Evolutionary conservation across 2,888 invertebrate species (phyloP).

Genomic region (Drymonia ruficornis): DNA sequence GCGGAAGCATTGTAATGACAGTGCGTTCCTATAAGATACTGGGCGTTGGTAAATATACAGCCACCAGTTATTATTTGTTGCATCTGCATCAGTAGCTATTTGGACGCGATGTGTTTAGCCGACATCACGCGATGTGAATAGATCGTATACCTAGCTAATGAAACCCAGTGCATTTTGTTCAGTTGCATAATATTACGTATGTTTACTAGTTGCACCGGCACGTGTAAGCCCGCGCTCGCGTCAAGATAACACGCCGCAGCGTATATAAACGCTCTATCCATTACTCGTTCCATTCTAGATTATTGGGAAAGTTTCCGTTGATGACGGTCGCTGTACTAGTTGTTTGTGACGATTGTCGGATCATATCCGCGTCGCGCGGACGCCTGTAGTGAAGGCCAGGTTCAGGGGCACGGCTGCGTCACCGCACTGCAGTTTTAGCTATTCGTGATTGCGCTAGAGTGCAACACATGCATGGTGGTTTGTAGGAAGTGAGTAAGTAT

Average conservation of each 20-base stretch:
- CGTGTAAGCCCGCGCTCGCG: conserved; percentile 52
- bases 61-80: too few species aligned
- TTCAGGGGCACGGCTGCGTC: conserved; percentile 54
- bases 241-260: conserved; percentile 13
- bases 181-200: conserved; percentile 64
- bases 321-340: conserved; percentile 20
- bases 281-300: conserved; percentile 28
- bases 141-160: background rate
- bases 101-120: background rate
- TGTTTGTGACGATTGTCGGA: background rate
- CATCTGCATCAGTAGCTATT: too few species aligned
- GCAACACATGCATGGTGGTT: conserved; percentile 30
- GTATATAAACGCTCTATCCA: conserved; percentile 20
- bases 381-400: conserved; percentile 37
- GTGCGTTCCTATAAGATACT: too few species aligned
- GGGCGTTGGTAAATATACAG: too few species aligned
- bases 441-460: conserved; percentile 33
- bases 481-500: conserved; percentile 29
- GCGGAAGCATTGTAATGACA: too few species aligned
- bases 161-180: conserved; percentile 39
- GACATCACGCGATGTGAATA: background rate
- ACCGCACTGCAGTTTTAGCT: conserved; percentile 51
- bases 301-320: conserved; percentile 5
- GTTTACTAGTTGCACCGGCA: conserved; percentile 54
- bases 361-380: conserved; percentile 3